Conservation (phyloP, 2,888 invertebrate species). For the Melinaea marsaeus region DNA sequence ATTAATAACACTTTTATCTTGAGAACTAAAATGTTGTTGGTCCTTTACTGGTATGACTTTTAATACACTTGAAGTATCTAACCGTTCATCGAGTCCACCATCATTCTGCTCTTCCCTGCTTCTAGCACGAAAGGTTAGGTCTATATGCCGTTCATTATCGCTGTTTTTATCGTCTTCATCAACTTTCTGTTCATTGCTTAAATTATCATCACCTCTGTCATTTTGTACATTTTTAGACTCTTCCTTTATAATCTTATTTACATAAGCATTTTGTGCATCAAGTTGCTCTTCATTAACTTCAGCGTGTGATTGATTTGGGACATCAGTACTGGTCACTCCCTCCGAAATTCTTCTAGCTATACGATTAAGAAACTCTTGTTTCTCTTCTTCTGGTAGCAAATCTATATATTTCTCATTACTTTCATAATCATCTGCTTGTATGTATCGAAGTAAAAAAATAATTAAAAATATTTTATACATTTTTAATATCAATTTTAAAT, state of each 20-base stretch:
- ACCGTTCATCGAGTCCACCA: conserved; percentile 12
- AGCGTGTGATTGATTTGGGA: conserved; percentile 33
- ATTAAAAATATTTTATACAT: conserved; percentile 41
- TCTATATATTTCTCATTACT: conserved; percentile 58
- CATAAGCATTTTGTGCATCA: conserved; percentile 47
- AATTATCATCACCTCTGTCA: conserved; percentile 18
- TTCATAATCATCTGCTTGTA: conserved; percentile 32
- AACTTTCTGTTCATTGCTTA: conserved; percentile 15
- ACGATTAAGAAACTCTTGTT: conserved; percentile 52
- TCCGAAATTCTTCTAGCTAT: conserved; percentile 56
- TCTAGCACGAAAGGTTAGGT: conserved; percentile 33
- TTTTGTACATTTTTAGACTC: conserved; percentile 43
- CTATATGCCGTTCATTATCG: conserved; percentile 30
- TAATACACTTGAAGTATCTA: conserved; percentile 16
- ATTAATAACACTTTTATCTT: background rate
- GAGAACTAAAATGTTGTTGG: conserved; percentile 9
- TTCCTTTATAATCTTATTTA: conserved; percentile 50
- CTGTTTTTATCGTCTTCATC: conserved; percentile 24
- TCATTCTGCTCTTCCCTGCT: conserved; percentile 29
- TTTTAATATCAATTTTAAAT: conserved; percentile 36
- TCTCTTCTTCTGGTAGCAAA: conserved; percentile 55
- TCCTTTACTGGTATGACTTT: conserved; percentile 36
- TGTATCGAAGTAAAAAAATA: conserved; percentile 30
- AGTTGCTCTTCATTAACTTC: conserved; percentile 49
- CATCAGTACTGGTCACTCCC: conserved; percentile 43